These are phyloP conservation scores for Meleagris gallopavo DNA, from an alignment of 2,113 vertebrate genomes.

Conservation along the genomic window DNA sequence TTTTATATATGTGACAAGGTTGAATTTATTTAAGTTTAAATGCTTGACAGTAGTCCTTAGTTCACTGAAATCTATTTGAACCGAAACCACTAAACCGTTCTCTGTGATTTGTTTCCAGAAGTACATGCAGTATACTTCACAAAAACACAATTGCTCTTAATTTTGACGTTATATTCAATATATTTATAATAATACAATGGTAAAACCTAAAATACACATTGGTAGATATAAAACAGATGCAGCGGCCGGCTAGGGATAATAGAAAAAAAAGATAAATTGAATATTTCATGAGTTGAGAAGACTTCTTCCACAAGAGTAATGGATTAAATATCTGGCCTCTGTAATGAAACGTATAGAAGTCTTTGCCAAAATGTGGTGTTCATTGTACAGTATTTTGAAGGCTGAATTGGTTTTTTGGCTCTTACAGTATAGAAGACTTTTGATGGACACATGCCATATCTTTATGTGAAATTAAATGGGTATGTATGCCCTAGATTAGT, in stretches of 20 bases:
- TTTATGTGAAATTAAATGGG: slow-evolving; percentile 22
- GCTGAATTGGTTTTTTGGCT: slow-evolving; percentile 62
- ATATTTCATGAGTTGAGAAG: slow-evolving; percentile 59
- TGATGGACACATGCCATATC: slow-evolving; percentile 37
- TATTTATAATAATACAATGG: slow-evolving; percentile 44
- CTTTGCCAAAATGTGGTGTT: slow-evolving; percentile 67
- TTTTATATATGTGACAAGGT: neutral
- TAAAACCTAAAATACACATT: slow-evolving; percentile 52
- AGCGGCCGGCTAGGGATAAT: slow-evolving; percentile 1
- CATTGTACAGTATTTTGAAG: slow-evolving; percentile 55
- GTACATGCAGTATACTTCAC: slow-evolving; percentile 10
- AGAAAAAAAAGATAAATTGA: slow-evolving; percentile 55
- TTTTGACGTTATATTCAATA: slow-evolving; percentile 51
- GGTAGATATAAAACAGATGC: slow-evolving; percentile 61
- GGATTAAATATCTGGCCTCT: slow-evolving; percentile 51
- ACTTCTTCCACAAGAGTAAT: slow-evolving; percentile 41
- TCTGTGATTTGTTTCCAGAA: slow-evolving; percentile 58
- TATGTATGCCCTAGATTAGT: slow-evolving; percentile 45
- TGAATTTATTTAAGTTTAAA: slow-evolving; percentile 28
- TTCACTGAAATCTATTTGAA: slow-evolving; percentile 16
- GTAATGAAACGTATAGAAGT: slow-evolving; percentile 40
- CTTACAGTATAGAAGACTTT: neutral
- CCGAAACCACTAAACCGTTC: slow-evolving; percentile 25
- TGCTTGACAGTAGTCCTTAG: slow-evolving; percentile 18
- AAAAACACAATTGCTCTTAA: slow-evolving; percentile 59